Conservation (phyloP, 2,888 invertebrate genomes). For the Drosophila melanosoma region DNA sequence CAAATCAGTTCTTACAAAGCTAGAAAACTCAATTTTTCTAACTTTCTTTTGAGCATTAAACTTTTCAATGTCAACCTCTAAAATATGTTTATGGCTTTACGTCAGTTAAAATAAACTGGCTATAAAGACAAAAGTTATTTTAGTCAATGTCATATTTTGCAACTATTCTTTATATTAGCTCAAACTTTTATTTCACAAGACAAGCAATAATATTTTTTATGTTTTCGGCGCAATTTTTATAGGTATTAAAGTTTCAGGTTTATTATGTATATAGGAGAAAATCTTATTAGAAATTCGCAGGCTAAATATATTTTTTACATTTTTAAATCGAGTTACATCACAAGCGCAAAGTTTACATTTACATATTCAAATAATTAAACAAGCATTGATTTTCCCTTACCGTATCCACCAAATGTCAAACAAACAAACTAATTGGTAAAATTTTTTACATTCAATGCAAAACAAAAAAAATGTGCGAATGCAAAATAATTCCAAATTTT, state of each 20-base stretch:
- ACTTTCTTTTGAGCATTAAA: background rate
- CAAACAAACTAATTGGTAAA: conserved; percentile 45
- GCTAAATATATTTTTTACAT: background rate
- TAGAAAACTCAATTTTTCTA: background rate
- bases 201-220: background rate
- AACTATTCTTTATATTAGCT: background rate
- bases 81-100: background rate
- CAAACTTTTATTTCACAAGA: background rate
- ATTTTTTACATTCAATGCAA: background rate
- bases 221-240: background rate
- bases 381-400: background rate
- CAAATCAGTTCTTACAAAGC: background rate
- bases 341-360: background rate
- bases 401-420: background rate
- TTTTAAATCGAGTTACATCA: background rate
- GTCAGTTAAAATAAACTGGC: background rate
- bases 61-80: background rate
- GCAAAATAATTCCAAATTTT: conserved; percentile 20
- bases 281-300: background rate
- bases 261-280: too few species aligned
- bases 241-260: background rate
- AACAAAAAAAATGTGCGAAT: background rate
- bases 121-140: background rate
- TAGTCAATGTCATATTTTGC: background rate
- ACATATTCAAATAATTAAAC: background rate